Evolutionary conservation across 2,797 vertebrate species (phyloP).

Genomic region (Syndactyla subalaris): DNA sequence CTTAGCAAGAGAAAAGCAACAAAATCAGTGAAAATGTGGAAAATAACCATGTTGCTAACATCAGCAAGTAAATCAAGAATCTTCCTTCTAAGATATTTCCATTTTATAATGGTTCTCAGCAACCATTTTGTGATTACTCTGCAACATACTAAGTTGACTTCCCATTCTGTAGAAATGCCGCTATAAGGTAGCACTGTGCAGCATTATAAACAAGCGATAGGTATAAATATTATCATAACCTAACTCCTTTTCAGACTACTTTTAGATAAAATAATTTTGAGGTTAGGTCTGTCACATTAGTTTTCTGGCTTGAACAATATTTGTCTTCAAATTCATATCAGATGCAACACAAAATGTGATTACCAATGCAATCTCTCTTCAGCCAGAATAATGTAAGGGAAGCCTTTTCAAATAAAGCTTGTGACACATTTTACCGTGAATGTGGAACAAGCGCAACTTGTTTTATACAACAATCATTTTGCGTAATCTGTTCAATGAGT

Average conservation of each 20-base stretch:
- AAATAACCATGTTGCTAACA: background rate
- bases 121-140: background rate
- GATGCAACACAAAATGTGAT: background rate
- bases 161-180: background rate
- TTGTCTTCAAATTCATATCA: background rate
- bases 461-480: background rate
- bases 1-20: background rate
- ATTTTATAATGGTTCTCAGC: background rate
- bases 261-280: background rate
- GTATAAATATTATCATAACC: background rate
- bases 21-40: background rate
- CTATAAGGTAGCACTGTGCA: background rate
- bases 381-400: background rate
- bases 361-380: background rate
- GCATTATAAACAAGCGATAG: background rate
- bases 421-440: background rate
- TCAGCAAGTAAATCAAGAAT: background rate
- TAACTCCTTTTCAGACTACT: background rate
- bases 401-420: background rate
- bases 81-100: background rate
- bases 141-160: background rate
- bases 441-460: background rate
- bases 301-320: background rate
- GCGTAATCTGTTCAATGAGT: background rate
- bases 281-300: background rate